Evolutionary conservation across 2,888 invertebrate species (phyloP), one percentile per base, ranked within the genome.

Genomic region (Meteorus colon): DNA sequence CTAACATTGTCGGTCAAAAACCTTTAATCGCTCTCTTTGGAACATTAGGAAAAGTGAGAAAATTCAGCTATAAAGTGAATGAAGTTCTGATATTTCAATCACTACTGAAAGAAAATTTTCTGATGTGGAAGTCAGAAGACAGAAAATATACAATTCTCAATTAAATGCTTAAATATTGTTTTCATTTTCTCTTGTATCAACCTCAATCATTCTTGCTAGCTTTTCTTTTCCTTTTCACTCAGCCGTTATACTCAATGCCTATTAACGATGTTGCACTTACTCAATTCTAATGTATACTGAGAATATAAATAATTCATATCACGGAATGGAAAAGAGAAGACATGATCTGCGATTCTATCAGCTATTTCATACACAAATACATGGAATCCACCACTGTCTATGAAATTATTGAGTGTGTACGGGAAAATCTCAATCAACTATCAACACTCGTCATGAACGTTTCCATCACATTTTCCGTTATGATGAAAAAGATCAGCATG

Each of bases 221-320:
- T 81, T 80, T 82, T 80, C 82, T 81, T 80, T 81, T 82, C 78
- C 79, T 80, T 82, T 82, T 80, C 77, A 77, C 79, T 82, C 81
- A 74, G 80, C 79, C 80, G 82, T 82, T 83, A 82, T 80, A 81
- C 80, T 79, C 78, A 31, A 75, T 73, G 77, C 76, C 77, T 81
- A 78, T 80, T 81, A 83, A 83, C 81, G 81, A 80, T 81, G 82
- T 80, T 77, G 78, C 79, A 74, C 76, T 77, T 66, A 74, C 74
- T 78, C 71, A 70, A 79, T 78, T 79, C 79, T 69, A 76, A 72
- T 78, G 79, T 74, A 73, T 73, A 79, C 78, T 73, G 74, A 75
- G 63, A 76, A 69, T 65, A 80, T 81, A 74, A 80, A 81, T 81
- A 81, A 81, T 81, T 80, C 78, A 81, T 81, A 78, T 76, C 73